Conservation (phyloP, 2,113 vertebrate species). For the Turdus rufiventris region DNA sequence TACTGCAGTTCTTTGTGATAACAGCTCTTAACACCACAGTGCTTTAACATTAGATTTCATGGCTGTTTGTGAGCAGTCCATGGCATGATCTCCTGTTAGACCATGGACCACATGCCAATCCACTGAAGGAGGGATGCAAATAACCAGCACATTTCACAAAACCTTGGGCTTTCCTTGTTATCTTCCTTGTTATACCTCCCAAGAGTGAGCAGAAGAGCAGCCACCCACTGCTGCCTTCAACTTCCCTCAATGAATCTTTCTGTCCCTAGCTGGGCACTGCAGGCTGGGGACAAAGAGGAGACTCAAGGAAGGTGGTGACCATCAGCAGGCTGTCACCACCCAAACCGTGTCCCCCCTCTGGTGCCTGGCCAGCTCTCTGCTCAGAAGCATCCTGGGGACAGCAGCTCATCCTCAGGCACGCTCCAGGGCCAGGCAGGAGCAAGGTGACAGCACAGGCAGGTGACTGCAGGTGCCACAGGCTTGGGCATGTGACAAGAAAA, state of each 20-base stretch:
- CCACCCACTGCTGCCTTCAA: not conserved
- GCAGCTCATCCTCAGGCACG: not conserved
- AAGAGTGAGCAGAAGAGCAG: not conserved
- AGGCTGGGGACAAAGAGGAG: not conserved
- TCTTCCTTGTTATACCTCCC: not conserved
- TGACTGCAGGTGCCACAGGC: not conserved
- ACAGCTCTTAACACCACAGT: not conserved
- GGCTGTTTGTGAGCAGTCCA: not conserved
- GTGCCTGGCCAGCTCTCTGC: not conserved
- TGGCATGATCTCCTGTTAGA: not conserved
- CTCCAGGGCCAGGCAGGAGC: not conserved
- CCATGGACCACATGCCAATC: not conserved
- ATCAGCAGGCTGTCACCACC: not conserved
- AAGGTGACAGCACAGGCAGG: not conserved
- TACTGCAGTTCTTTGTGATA: not conserved
- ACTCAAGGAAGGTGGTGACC: not conserved
- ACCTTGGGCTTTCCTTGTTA: not conserved
- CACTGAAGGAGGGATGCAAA: not conserved
- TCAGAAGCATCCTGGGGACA: not conserved
- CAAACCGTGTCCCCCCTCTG: not conserved
- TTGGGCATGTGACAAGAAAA: not conserved
- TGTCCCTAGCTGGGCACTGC: not conserved
- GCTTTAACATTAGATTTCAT: not conserved
- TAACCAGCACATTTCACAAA: not conserved
- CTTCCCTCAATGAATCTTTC: too few species aligned